Base-by-base conservation (phyloP, 2,113 vertebrate genomes). In the Lycaon pictus region DNA sequence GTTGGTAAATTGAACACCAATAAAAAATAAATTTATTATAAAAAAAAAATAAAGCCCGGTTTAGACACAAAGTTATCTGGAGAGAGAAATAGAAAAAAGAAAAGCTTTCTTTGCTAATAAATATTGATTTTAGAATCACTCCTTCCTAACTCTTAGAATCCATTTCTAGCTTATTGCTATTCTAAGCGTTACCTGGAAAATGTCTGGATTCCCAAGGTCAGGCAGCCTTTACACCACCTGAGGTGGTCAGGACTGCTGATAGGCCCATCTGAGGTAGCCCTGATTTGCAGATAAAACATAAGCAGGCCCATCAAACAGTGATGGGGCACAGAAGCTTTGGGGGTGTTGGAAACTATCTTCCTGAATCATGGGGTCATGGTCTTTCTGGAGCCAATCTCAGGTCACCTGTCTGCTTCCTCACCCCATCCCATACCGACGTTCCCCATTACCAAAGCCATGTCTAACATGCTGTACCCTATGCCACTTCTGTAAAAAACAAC, bases 111-210 rank as follows among this genome's bases (percentile, higher is more conserved):
- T 74, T 35, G 91, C 17, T 88, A 93, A 96, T 82, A 86, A 97
- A 77, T 32, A 95, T 72, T 69, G 82, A 91, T 94, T 95, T 95
- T 48, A 84, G 60, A 94, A 60, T 83, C 84, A 80, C 7, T 91
- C 37, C 37, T 92, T 94, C 43, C 62, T 74, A 56, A 29, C 23
- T 55, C 11, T 84, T 63, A 51, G 37, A 84, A 27, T 85, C 65
- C 0, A 1, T 37, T 74, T 22, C 51, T 7, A 53, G 43, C 2
- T 88, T 79, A 58, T 51, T 82, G 58, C 32, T 81, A 35, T 88
- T 48, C n/a, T 22, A 53, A 96, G 71, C 8, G 15, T 82, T 85
- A 85, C 53, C 32, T 43, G 37, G 43, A 43, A 43, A 93, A 22
- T 65, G 88, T 69, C 48, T 60, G 63, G 22, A 43, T 58, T 91